A percentile compares a stretch with the other conserved stretches of the same genome.
These are phyloP conservation scores for Passer domesticus DNA, from an alignment of 2,113 vertebrate genomes.

Conservation along the genomic window DNA sequence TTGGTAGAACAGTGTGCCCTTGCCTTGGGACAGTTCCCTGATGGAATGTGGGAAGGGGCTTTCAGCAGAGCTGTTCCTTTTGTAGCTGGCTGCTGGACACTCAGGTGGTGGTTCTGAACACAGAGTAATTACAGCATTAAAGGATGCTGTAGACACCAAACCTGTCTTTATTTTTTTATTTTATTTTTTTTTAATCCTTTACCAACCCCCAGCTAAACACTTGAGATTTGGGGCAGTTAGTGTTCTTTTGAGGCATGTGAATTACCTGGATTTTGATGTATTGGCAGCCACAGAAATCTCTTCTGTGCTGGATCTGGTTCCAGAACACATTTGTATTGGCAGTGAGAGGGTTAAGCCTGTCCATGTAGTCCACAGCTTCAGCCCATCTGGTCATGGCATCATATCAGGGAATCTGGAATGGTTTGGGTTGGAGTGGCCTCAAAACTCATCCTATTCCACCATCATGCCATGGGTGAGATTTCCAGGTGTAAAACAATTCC, in stretches of 20 bases:
- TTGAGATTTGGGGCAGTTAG: not conserved
- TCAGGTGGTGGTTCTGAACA: not conserved
- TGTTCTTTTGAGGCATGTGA: not conserved
- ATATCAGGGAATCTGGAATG: not conserved
- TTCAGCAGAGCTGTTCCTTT: not conserved
- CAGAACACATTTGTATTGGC: not conserved
- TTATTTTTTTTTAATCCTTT: not conserved
- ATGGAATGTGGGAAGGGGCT: not conserved
- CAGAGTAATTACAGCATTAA: not conserved
- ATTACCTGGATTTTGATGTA: not conserved
- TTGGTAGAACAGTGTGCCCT: not conserved
- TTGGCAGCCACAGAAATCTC: not conserved
- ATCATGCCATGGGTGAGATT: not conserved
- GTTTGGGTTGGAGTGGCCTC: not conserved
- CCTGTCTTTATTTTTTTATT: too few species aligned
- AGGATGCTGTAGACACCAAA: not conserved
- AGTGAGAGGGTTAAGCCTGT: not conserved
- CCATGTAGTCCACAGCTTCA: fast-evolving
- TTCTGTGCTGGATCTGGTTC: not conserved
- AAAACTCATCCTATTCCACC: not conserved
- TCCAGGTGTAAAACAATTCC: not conserved
- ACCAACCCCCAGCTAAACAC: not conserved
- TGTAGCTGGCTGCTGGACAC: not conserved
- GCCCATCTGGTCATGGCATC: not conserved
- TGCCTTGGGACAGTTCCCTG: fast-evolving